phyloP scores from a whole-genome alignment of 2,113 vertebrate species.

The Dipodomys stephensi region DNA sequence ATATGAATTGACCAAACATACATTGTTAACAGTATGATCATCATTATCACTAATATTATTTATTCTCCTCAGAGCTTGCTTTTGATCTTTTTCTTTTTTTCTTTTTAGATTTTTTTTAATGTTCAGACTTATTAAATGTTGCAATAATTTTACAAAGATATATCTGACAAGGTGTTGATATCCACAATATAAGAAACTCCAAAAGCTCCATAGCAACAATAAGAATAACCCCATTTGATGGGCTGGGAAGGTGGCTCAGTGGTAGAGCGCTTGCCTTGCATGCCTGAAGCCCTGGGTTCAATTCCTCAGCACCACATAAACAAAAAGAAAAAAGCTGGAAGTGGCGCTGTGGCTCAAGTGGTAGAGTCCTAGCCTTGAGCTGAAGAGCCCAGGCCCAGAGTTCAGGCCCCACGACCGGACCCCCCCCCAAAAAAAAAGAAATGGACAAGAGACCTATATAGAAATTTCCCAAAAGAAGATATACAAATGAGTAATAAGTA shows the following conservation, averaged over 20 bases:
- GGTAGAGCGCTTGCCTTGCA: too few relatives aligned
- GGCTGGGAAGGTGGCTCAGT: too few relatives aligned
- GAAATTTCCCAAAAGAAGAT: neutral
- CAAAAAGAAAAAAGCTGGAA: too few relatives aligned
- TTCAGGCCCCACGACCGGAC: too few relatives aligned
- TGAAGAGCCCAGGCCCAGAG: too few relatives aligned
- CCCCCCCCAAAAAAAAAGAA: neutral
- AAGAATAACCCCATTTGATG: neutral
- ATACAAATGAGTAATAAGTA: neutral
- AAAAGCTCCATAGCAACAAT: neutral
- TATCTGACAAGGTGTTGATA: neutral
- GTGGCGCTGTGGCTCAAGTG: too few relatives aligned
- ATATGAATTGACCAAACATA: slow-evolving; percentile 32
- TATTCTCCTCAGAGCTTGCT: slow-evolving; percentile 7
- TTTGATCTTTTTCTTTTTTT: neutral
- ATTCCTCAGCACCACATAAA: too few relatives aligned
- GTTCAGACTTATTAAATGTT: slow-evolving; percentile 33
- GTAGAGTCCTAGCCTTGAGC: too few relatives aligned
- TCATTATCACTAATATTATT: slow-evolving; percentile 31
- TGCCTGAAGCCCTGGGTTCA: too few relatives aligned
- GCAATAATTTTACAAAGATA: neutral
- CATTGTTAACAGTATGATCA: slow-evolving; percentile 30
- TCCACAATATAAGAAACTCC: neutral
- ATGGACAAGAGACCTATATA: neutral
- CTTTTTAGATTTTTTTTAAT: neutral